These are phyloP conservation scores for Philereme transversata DNA, from an alignment of 2,888 invertebrate genomes.

Conservation along the genomic window DNA sequence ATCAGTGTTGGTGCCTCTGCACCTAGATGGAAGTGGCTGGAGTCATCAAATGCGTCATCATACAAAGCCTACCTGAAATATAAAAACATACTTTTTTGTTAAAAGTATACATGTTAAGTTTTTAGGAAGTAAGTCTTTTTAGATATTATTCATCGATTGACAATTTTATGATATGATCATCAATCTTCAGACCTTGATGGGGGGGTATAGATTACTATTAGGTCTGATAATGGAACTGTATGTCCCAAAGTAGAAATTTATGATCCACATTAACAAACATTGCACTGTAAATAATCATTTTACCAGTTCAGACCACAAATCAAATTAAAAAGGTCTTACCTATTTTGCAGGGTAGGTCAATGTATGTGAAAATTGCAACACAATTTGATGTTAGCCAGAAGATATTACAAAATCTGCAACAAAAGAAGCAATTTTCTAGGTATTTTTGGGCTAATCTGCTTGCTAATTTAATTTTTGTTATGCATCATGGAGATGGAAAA, in stretches of 20 bases:
- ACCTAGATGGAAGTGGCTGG: slow-evolving; percentile 69
- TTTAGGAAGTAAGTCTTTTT: no score
- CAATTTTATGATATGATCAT: no score
- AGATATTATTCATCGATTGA: no score
- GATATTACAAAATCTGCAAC: slow-evolving; percentile 28
- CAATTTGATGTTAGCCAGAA: slow-evolving; percentile 21
- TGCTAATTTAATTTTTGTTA: no score
- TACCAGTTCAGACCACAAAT: background rate
- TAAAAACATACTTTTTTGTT: slow-evolving; percentile 1
- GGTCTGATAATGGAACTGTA: no score
- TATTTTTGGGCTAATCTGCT: background rate
- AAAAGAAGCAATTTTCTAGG: slow-evolving; percentile 1
- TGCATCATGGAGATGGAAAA: no score
- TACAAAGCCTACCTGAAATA: slow-evolving; percentile 69
- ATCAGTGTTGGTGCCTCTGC: slow-evolving; percentile 71
- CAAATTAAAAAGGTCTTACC: slow-evolving; percentile 18
- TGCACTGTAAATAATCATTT: no score
- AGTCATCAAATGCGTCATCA: slow-evolving; percentile 67
- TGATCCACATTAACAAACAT: no score
- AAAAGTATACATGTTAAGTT: no score
- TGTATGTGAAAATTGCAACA: slow-evolving; percentile 24
- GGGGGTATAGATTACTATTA: no score
- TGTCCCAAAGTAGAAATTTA: background rate
- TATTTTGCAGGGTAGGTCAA: slow-evolving; percentile 27
- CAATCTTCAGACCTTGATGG: no score